phyloP scores from a whole-genome alignment of 2,888 invertebrate species.

The Lepidocyrtinus sp. region DNA sequence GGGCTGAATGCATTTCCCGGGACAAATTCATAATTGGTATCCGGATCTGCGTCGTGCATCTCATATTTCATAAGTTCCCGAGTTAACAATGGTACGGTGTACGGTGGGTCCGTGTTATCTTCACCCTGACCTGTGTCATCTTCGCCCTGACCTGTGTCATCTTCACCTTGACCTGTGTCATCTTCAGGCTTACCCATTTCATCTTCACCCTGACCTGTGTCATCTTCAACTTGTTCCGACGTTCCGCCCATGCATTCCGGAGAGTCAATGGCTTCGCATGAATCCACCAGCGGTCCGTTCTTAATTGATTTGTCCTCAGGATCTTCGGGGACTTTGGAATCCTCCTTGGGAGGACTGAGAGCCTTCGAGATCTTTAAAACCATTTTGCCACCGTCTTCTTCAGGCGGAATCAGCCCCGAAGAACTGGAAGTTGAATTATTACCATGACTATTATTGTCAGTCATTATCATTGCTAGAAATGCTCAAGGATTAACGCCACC shows the following conservation, averaged over 20 bases:
- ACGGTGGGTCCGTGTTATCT: not conserved
- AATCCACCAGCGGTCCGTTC: not conserved
- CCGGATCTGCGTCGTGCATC: not conserved
- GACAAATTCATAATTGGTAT: not conserved
- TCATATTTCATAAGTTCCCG: not conserved
- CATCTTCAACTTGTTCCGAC: not conserved
- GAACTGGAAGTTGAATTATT: conserved; percentile 16
- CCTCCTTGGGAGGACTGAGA: not conserved
- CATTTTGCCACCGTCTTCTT: not conserved
- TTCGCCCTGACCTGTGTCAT: not conserved
- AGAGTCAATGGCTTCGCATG: not conserved
- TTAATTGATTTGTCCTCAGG: not conserved
- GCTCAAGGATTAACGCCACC: conserved; percentile 42
- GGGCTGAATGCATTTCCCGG: not conserved
- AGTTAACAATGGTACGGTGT: not conserved
- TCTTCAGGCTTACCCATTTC: conserved; percentile 9
- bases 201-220: not conserved
- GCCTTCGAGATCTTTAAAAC: not conserved
- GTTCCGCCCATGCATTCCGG: not conserved
- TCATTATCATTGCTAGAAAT: conserved; percentile 45
- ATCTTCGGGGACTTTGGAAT: not conserved
- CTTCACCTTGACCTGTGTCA: not conserved
- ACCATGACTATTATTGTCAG: no score
- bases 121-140: not conserved
- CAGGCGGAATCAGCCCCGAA: not conserved